Conservation (phyloP, 2,888 invertebrate genomes). For the Ypsolopha sequella region DNA sequence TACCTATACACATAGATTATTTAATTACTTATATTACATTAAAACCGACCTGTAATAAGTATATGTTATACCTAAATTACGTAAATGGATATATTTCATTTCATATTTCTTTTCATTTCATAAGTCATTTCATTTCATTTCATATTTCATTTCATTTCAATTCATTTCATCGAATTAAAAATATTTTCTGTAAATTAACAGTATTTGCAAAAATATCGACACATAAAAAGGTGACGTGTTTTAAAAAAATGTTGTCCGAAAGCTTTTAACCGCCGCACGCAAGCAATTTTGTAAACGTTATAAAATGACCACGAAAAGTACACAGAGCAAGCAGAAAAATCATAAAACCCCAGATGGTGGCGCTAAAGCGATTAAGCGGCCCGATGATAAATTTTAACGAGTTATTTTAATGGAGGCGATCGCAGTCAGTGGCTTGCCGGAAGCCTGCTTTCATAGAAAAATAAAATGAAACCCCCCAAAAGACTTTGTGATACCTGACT, state of each 20-base stretch:
- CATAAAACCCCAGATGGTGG: constrained; percentile 71
- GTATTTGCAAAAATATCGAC: not conserved
- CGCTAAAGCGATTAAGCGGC: constrained; percentile 70
- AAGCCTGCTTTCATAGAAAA: constrained; percentile 64
- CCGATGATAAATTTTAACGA: constrained; percentile 72
- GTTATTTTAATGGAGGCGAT: constrained; percentile 71
- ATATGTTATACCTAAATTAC: too few relatives aligned
- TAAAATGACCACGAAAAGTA: constrained; percentile 63
- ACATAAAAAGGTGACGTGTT: constrained; percentile 7
- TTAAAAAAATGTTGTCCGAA: constrained; percentile 19
- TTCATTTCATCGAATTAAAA: too few relatives aligned
- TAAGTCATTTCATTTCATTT: too few relatives aligned
- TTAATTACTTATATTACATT: too few relatives aligned
- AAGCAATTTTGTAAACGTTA: constrained; percentile 55
- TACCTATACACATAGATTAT: too few relatives aligned
- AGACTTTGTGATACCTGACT: constrained; percentile 28
- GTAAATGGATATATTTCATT: too few relatives aligned
- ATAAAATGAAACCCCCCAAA: constrained; percentile 58
- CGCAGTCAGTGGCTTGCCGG: constrained; percentile 63
- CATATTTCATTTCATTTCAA: too few relatives aligned
- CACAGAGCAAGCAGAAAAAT: constrained; percentile 67
- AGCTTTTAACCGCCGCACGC: constrained; percentile 40
- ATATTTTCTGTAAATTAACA: too few relatives aligned
- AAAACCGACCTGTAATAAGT: too few relatives aligned
- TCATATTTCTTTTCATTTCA: too few relatives aligned